Evolutionary conservation across 2,113 vertebrate species (phyloP), one percentile per base, ranked within the genome.

Genomic region (Mandrillus leucophaeus): DNA sequence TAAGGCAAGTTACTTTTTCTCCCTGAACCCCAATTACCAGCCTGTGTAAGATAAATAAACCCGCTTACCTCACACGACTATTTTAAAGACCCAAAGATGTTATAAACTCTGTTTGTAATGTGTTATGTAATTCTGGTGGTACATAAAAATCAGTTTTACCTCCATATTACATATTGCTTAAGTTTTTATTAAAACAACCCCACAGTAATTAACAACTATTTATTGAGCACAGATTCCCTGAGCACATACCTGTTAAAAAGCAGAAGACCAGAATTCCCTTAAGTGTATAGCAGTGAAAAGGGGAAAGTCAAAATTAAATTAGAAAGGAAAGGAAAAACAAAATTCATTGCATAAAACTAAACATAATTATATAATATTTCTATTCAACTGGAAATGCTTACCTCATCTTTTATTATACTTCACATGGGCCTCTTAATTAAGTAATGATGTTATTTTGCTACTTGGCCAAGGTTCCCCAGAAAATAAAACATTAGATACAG

Each of bases 161-260:
- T 82, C 45, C 43, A 78, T 59, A 75, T 73, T 78, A 83, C 32
- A 10, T 66, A 48, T n/a, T 89, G 66, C 43, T 73, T 76, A 92
- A n/a, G 38, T 82, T 94, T 89, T 91, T 66, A 72, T 93, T 79
- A 43, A 96, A 94, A 87, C 68, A 89, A 93, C 52, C 68, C 66
- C 81, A 82, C 40, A 45, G 66, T 89, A 86, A 87, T 95, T 59
- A 86, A 92, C 14, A 93, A n/a, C 17, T 76, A 78, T 87, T 97
- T 96, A 61, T 76, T 76, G 57, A 83, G 35, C 17, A 40, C 32
- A 86, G 32, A 78, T 64, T 88, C 68, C 25, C 48, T 86, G 52
- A 79, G 30, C 27, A 92, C 35, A 55, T n/a, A 30, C 57, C 88
- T 90, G 25, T 81, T 61, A 96, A 87, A 93, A 88, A 35, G 25